Percentiles rank a stretch among this genome's conserved stretches.
phyloP scores from a whole-genome alignment of 2,797 vertebrate genomes.

The Selene dorsalis region DNA sequence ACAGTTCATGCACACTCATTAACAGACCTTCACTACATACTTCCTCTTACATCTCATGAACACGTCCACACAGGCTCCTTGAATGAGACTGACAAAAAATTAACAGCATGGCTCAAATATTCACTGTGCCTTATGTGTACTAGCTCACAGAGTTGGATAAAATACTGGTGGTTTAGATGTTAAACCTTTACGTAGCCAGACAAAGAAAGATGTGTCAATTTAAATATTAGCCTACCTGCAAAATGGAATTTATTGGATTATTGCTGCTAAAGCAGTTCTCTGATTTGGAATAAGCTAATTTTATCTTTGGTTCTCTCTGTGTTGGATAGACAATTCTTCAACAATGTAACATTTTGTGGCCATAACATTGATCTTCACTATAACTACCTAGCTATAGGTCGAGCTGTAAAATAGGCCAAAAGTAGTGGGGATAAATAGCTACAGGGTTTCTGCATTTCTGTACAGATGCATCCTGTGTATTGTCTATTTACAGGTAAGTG shows the following conservation, averaged over 20 bases:
- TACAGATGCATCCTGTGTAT: background rate
- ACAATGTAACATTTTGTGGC: background rate
- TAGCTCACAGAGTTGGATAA: background rate
- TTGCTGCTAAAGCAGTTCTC: background rate
- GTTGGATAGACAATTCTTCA: background rate
- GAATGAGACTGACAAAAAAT: background rate
- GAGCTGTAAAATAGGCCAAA: background rate
- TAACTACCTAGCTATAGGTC: background rate
- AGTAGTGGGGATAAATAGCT: background rate
- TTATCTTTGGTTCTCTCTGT: background rate
- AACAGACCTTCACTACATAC: background rate
- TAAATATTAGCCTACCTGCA: background rate
- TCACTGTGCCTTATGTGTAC: background rate
- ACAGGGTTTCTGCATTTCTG: background rate
- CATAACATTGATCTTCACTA: background rate
- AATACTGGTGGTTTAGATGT: background rate
- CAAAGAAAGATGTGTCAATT: background rate
- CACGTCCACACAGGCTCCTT: background rate
- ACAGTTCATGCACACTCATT: background rate
- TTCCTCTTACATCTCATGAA: background rate
- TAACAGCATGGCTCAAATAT: background rate
- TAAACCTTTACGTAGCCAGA: background rate
- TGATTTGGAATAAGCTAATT: background rate
- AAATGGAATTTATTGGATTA: background rate
- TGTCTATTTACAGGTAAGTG: background rate